Evolutionary conservation across 1,140 invertebrate genomes (phyloP), one percentile per base, ranked within the genome.

Genomic region (Orius insidiosus): DNA sequence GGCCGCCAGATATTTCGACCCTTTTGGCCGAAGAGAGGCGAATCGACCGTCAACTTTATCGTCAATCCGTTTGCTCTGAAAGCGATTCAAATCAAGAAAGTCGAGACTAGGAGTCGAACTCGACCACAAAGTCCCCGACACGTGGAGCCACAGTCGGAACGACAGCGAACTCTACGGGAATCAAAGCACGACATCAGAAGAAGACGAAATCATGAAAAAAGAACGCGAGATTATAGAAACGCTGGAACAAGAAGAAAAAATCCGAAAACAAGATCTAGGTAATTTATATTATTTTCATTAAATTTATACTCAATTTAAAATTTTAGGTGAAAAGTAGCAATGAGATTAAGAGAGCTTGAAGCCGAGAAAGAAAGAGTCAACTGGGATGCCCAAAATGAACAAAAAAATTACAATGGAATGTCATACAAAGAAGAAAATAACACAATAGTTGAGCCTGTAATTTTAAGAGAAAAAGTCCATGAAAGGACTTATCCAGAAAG

Each of bases 1-100:
- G 79, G 51, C 77, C 82, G n/a, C 80, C 78, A 13, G 80, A 85
- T 52, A 79, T 85, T 63, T 78, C 75, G 15, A 72, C 74, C 15
- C 74, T 85, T 58, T 63, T 85, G 11, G 78, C 80, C 55, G 78
- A 85, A 55, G 80, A 86, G 59, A 70, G 77, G 13, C 74, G 83
- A 47, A 71, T 85, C 45, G 78, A 84, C 41, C 53, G 58, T 53
- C 80, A 82, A 55, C 67, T 81, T 13, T 66, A 69, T 49, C 61
- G 66, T 24, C 66, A 67, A 5, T 68, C 67, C n/a, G 65, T 66
- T 54, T 67, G 67, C 47, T 68, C 66, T 0, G 67, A 68, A 50
- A 67, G 65, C 50, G 67, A 68, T 49, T 53, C 62, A 58, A 9
- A 66, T 63, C 57, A 56, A 55, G 75, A 78, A 47, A 78, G 76